phyloP scores from a whole-genome alignment of 2,113 vertebrate genomes.

The Lophotis ruficrista region DNA sequence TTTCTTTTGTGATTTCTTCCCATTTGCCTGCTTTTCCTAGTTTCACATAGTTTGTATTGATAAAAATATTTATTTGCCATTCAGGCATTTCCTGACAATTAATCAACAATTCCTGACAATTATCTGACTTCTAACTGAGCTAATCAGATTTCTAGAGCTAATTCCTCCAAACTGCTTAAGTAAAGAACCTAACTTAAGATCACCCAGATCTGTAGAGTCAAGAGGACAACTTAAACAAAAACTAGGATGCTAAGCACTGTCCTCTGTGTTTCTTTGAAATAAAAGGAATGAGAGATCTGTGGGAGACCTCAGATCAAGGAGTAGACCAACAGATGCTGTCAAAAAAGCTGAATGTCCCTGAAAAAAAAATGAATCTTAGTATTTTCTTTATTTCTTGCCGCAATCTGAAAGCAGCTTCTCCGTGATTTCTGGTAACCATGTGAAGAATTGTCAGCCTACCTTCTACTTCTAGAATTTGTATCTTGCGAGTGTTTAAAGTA shows the following conservation, averaged over 20 bases:
- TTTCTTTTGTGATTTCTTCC: background rate
- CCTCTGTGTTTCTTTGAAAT: background rate
- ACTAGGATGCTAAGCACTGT: rapidly evolving
- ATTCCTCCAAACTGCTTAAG: background rate
- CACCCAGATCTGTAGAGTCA: background rate
- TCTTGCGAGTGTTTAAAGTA: background rate
- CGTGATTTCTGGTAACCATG: background rate
- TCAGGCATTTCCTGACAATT: background rate
- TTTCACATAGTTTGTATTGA: background rate
- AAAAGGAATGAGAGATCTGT: rapidly evolving
- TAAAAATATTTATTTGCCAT: background rate
- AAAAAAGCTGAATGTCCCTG: background rate
- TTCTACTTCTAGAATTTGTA: background rate
- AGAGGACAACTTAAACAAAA: background rate
- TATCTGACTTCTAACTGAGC: background rate
- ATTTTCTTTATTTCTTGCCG: background rate
- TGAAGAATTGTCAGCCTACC: background rate
- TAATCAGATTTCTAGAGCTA: background rate
- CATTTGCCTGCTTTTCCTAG: background rate
- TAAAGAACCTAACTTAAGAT: background rate
- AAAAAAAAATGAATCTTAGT: background rate
- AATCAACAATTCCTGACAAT: background rate
- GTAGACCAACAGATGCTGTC: background rate
- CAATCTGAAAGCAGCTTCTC: background rate
- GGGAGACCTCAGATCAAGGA: rapidly evolving